Evolutionary conservation across 2,797 vertebrate species (phyloP), one percentile per base, ranked within the genome.

Genomic region (Platyrinchus mystaceus): DNA sequence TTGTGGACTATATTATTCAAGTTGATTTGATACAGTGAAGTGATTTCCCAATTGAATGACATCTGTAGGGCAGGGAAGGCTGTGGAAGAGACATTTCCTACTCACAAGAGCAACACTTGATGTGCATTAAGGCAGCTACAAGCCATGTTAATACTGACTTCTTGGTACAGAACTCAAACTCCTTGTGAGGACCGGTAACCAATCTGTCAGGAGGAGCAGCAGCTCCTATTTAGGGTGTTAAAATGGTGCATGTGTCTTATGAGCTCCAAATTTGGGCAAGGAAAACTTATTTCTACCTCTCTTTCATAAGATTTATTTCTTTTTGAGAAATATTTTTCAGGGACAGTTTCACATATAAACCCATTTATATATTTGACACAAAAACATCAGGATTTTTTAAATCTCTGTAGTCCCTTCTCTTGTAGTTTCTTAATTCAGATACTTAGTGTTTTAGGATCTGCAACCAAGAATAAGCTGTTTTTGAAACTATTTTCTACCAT

Each of bases 341-440:
- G 17, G 15, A 27, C 34, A 44, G 7, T 68, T 90, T 64, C 19
- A 30, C 19, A 7, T n/a, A 5, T 8, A 58, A 76, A 1, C 4
- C 11, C 0, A 0, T 87, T 82, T 36, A 10, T 71, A 1, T 66
- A 44, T 68, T 71, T 68, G 19, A 50, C 20, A 64, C 1, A 7
- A 26, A 82, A 79, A 39, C 9, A 55, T 49, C 26, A 60, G 27
- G 14, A 6, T 37, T 84, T 70, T 66, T 9, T 26, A 47, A 8
- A 2, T 69, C 34, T 43, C 19, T 60, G 8, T 53, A 67, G 32
- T 58, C 17, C 4, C 6, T 71, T 53, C 14, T 67, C 7, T 53
- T 2, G 6, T 34, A 37, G 15, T 36, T 53, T 50, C 73, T 36
- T 10, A 43, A 47, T 44, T 80, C 7, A 26, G 12, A 30, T 32